These are phyloP conservation scores for Oligia latruncula DNA, from an alignment of 2,888 invertebrate species.

Conservation along the genomic window DNA sequence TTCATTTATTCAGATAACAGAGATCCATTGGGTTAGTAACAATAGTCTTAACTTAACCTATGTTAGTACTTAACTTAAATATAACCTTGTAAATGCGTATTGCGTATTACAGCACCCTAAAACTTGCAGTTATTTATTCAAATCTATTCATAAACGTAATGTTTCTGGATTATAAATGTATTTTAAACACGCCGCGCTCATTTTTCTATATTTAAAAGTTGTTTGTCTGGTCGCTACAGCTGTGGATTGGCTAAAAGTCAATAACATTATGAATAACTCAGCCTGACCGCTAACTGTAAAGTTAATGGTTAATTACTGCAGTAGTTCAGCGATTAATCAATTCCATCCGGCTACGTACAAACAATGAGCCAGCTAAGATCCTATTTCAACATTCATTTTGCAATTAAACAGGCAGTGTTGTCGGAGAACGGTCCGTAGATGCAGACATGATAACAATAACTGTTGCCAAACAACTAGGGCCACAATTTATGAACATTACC, in stretches of 20 bases:
- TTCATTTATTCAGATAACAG: too few relatives aligned
- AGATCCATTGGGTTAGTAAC: too few relatives aligned
- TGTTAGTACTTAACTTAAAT: not conserved
- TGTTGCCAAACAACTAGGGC: slow-evolving; percentile 53
- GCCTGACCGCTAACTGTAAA: slow-evolving; percentile 67
- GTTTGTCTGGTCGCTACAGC: slow-evolving; percentile 49
- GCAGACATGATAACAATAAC: slow-evolving; percentile 54
- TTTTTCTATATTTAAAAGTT: slow-evolving; percentile 53
- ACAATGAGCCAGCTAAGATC: slow-evolving; percentile 71
- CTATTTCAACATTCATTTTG: slow-evolving; percentile 78
- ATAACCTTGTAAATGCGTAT: not conserved
- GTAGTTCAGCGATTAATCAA: slow-evolving; percentile 76
- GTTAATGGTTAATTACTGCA: slow-evolving; percentile 69
- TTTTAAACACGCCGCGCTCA: slow-evolving; percentile 23
- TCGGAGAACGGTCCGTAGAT: slow-evolving; percentile 63
- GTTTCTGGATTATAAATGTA: slow-evolving; percentile 38
- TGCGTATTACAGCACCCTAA: slow-evolving; percentile 3
- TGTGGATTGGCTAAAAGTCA: slow-evolving; percentile 60
- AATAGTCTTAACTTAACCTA: too few relatives aligned
- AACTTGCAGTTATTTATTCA: slow-evolving; percentile 23
- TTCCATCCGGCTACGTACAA: slow-evolving; percentile 75
- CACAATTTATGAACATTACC: slow-evolving; percentile 64
- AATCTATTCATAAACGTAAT: slow-evolving; percentile 33
- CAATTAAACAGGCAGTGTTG: slow-evolving; percentile 72
- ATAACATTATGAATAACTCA: slow-evolving; percentile 62